A percentile compares a stretch with the other conserved stretches of the same genome.
Conservation (phyloP, 2,888 invertebrate species). For the Leuctra nigra region DNA sequence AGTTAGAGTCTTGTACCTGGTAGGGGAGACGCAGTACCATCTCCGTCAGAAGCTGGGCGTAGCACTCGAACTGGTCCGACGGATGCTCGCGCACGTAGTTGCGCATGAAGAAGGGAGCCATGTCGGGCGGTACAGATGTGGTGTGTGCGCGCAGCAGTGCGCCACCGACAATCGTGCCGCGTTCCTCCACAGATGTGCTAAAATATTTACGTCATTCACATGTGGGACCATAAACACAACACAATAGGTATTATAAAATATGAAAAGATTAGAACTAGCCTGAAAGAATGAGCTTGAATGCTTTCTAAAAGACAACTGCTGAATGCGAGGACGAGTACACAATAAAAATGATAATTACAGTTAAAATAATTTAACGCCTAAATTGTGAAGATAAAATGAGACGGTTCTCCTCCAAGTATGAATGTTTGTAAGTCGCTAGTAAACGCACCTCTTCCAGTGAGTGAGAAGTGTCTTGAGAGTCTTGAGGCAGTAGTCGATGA, state of each 20-base stretch:
- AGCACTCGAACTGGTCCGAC: constrained; percentile 88
- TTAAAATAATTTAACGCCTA: too few relatives aligned
- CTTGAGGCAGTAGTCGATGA: constrained; percentile 65
- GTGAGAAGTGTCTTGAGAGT: constrained; percentile 63
- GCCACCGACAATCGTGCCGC: constrained; percentile 43
- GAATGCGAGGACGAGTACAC: too few relatives aligned
- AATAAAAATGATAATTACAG: too few relatives aligned
- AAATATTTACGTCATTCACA: too few relatives aligned
- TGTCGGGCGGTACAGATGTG: constrained; percentile 79
- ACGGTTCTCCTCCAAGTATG: too few relatives aligned
- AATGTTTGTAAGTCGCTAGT: too few relatives aligned
- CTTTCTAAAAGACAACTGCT: too few relatives aligned
- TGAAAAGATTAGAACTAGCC: too few relatives aligned
- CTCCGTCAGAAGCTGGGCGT: constrained; percentile 91
- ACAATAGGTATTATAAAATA: too few relatives aligned
- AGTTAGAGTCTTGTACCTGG: constrained; percentile 56
- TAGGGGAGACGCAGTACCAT: constrained; percentile 90
- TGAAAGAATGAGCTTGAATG: too few relatives aligned
- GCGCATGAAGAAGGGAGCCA: constrained; percentile 90
- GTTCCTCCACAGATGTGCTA: constrained; percentile 27
- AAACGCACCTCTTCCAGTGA: constrained; percentile 60
- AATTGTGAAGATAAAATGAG: too few relatives aligned
- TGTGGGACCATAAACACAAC: too few relatives aligned
- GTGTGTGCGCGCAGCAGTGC: constrained; percentile 76
- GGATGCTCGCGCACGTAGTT: constrained; percentile 90